Conservation (phyloP, 2,888 invertebrate genomes). For the Schizotus pectinicornis region DNA sequence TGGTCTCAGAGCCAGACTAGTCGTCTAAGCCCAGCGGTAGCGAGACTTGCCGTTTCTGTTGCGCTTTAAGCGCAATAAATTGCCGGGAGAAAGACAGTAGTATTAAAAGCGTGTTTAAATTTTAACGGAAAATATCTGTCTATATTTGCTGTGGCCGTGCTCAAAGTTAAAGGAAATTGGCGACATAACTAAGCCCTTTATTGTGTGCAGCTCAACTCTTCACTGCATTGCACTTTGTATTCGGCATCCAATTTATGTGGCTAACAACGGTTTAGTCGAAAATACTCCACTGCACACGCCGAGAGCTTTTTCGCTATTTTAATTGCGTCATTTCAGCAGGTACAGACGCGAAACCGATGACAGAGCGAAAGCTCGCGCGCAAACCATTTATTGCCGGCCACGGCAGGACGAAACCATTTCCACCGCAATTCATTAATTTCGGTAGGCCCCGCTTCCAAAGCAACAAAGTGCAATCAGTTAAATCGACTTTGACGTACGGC, state of each 20-base stretch:
- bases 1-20: background rate
- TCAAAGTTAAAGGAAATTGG: slow-evolving; percentile 34
- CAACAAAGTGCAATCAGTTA: background rate
- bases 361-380: background rate
- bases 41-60: background rate
- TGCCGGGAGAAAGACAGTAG: background rate
- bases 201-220: slow-evolving; percentile 24
- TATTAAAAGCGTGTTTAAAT: slow-evolving; percentile 1
- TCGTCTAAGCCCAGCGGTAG: background rate
- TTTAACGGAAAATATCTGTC: slow-evolving; percentile 11
- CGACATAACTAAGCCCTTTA: slow-evolving; percentile 34
- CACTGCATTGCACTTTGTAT: slow-evolving; percentile 28
- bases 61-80: background rate
- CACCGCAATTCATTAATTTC: background rate
- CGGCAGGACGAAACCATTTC: background rate
- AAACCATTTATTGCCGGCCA: background rate
- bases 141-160: slow-evolving; percentile 18
- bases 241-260: slow-evolving; percentile 24
- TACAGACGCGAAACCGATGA: background rate
- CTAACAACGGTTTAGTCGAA: slow-evolving; percentile 13
- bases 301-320: slow-evolving; percentile 4
- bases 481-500: background rate
- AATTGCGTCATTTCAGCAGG: background rate
- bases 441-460: background rate
- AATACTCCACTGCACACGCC: slow-evolving; percentile 7